phyloP scores from a whole-genome alignment of 2,797 vertebrate species.

The Acipenser oxyrinchus region DNA sequence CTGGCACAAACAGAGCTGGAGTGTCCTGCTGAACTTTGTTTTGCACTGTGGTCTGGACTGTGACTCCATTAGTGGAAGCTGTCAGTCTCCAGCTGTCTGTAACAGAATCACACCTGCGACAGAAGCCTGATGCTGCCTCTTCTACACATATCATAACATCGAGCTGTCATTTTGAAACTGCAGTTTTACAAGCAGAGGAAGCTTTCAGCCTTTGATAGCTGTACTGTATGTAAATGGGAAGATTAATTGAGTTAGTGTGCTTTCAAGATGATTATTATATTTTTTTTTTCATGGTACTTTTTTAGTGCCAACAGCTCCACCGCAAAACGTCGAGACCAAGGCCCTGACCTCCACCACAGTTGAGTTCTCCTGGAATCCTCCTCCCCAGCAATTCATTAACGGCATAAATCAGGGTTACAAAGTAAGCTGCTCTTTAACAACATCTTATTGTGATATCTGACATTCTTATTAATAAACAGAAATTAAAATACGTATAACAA shows the following conservation, averaged over 20 bases:
- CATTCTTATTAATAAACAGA: too few relatives aligned
- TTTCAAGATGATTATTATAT: conserved; percentile 3
- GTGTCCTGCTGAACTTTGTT: not conserved
- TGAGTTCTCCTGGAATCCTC: conserved; percentile 84
- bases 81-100: not conserved
- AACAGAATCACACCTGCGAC: not conserved
- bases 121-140: conserved; percentile 2
- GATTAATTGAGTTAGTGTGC: not conserved
- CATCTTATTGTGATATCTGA: too few relatives aligned
- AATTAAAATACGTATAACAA: too few relatives aligned
- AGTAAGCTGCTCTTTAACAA: conserved; percentile 46
- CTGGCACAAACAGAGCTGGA: too few relatives aligned
- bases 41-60: not conserved
- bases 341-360: conserved; percentile 85
- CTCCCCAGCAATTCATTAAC: conserved; percentile 91
- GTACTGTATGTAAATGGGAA: not conserved
- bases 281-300: conserved; percentile 10
- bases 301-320: conserved; percentile 86
- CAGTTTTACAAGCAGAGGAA: not conserved
- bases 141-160: not conserved
- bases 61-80: conserved; percentile 7
- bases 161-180: not conserved
- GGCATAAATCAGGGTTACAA: conserved; percentile 97
- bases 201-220: not conserved
- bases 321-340: conserved; percentile 75